Evolutionary conservation across 1,140 invertebrate species (phyloP).

Genomic region (Anthonomus grandis): DNA sequence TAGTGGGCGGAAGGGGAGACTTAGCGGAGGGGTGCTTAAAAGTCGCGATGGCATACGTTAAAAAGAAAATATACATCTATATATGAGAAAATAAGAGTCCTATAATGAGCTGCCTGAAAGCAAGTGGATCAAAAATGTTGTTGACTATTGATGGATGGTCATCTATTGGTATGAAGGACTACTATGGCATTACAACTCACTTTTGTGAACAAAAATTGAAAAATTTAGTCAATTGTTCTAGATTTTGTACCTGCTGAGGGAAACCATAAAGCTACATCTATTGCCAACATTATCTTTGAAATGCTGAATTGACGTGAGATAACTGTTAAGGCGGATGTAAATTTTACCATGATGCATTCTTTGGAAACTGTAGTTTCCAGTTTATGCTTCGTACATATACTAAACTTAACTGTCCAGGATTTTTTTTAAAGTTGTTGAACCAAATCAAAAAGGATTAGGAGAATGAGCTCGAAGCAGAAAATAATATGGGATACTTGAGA

Average conservation of each 20-base stretch:
- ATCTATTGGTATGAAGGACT: constrained; percentile 6
- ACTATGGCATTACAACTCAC: constrained; percentile 2
- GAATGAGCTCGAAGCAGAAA: not conserved
- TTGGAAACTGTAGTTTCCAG: constrained; percentile 1
- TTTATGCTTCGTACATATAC: constrained; percentile 5
- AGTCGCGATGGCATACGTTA: too few relatives aligned
- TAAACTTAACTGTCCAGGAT: constrained; percentile 2
- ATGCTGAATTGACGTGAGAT: not conserved
- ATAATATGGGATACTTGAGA: not conserved
- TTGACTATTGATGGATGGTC: constrained; percentile 6
- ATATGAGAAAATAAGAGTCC: constrained; percentile 1
- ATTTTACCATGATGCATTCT: not conserved
- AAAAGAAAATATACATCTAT: not conserved
- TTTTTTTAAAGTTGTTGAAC: constrained; percentile 8
- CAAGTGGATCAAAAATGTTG: constrained; percentile 7
- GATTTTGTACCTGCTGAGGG: constrained; percentile 5
- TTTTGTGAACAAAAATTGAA: not conserved
- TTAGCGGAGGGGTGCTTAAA: too few relatives aligned
- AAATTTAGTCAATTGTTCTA: constrained; percentile 7
- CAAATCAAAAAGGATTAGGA: constrained; percentile 7
- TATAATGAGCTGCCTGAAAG: constrained; percentile 6
- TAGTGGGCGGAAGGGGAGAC: too few relatives aligned
- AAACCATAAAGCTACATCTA: constrained; percentile 5
- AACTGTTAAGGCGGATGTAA: not conserved
- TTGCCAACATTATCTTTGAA: constrained; percentile 6